A percentile compares a stretch with the other conserved stretches of the same genome.
Conservation (phyloP, 2,888 invertebrate species). For the Rhynchonema sp. region DNA sequence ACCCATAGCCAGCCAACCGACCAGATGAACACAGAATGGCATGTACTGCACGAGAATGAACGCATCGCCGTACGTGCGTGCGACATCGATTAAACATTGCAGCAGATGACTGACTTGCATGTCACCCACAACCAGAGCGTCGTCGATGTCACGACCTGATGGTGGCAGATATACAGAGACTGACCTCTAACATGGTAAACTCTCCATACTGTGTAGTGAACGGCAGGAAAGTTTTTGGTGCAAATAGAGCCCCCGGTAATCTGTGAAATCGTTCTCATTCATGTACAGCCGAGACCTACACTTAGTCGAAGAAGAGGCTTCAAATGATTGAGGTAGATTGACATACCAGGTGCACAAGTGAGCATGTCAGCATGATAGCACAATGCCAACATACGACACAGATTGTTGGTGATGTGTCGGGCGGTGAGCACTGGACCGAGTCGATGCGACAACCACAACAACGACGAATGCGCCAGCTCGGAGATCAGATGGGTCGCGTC, state of each 20-base stretch:
- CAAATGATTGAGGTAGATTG: too few species aligned
- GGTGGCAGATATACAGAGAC: conserved; percentile 29
- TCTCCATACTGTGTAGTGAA: too few species aligned
- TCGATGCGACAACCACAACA: conserved; percentile 71
- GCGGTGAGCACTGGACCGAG: conserved; percentile 83
- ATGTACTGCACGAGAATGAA: conserved; percentile 69
- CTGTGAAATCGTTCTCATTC: too few species aligned
- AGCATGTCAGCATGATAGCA: conserved; percentile 51
- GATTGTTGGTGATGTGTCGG: conserved; percentile 49
- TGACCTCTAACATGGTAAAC: too few species aligned
- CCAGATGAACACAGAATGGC: conserved; percentile 63
- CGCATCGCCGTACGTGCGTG: conserved; percentile 66
- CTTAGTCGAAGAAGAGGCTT: too few species aligned
- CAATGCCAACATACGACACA: conserved; percentile 74
- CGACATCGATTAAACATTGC: conserved; percentile 67
- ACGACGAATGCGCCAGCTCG: conserved; percentile 27
- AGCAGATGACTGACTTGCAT: conserved; percentile 63
- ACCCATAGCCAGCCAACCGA: too few species aligned
- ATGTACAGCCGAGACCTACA: too few species aligned
- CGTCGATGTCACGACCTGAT: not conserved
- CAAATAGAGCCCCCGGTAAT: too few species aligned
- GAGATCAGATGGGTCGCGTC: conserved; percentile 13
- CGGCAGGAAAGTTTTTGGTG: too few species aligned
- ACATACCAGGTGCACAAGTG: not conserved
- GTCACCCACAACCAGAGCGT: conserved; percentile 44